phyloP scores from a whole-genome alignment of 2,797 vertebrate genomes.

The Notoglanidium macrostoma region DNA sequence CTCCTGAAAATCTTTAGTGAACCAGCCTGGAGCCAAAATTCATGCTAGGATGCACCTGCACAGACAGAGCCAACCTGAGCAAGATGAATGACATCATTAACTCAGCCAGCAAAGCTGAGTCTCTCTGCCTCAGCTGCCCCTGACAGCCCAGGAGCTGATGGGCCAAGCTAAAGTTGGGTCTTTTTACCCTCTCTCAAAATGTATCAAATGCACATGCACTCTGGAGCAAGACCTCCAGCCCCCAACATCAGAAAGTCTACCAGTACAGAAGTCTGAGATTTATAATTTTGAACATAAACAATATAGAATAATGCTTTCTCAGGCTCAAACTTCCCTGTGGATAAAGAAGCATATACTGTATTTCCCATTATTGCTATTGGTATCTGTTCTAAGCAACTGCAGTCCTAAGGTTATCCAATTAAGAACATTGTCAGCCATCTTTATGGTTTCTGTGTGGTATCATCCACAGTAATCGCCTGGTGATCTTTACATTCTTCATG shows the following conservation, averaged over 20 bases:
- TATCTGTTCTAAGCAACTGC: no score
- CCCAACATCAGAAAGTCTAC: not conserved
- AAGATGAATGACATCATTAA: constrained; percentile 61
- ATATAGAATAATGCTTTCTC: not conserved
- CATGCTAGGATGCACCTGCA: constrained; percentile 48
- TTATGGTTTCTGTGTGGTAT: not conserved
- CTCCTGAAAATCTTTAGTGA: constrained; percentile 42
- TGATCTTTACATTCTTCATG: not conserved
- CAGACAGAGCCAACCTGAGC: constrained; percentile 52
- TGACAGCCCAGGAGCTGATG: constrained; percentile 43
- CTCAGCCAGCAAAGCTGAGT: constrained; percentile 48
- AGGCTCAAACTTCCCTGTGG: not conserved
- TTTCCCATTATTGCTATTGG: not conserved
- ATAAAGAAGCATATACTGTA: not conserved
- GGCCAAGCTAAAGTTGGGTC: constrained; percentile 49
- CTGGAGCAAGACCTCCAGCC: not conserved
- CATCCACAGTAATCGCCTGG: not conserved
- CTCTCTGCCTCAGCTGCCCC: constrained; percentile 37
- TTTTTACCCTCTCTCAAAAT: constrained; percentile 5
- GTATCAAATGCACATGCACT: not conserved
- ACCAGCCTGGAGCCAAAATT: constrained; percentile 47
- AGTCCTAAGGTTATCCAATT: not conserved
- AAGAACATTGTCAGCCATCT: not conserved
- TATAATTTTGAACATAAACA: not conserved
- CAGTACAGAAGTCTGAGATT: not conserved